Evolutionary conservation across 2,888 invertebrate genomes (phyloP), one percentile per base, ranked within the genome.

Genomic region (Timema podura): DNA sequence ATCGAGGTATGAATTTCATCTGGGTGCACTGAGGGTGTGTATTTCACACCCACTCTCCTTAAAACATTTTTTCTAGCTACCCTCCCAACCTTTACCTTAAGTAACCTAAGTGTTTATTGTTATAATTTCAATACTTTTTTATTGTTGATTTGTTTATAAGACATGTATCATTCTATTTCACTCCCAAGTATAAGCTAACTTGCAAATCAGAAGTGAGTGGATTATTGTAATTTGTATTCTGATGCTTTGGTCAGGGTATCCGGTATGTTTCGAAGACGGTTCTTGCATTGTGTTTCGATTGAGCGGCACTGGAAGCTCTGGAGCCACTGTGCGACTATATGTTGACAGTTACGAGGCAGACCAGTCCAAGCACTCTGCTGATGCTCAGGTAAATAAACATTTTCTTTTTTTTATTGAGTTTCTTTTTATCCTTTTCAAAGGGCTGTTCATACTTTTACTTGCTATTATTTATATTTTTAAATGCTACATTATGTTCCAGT

Each of bases 251-350:
- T 44, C 82, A 96, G 92, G 99, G 99, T 68, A 85, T 99, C 44
- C 88, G 98, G 88, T 99, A 65, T 86, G 98, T 65, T 98, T 99
- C 81, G 90, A 90, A 75, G 97, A 98, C 80, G 97, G 96, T 2
- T 97, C 98, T 0, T 88, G 99, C 65, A 87, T 99, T 75, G 91
- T 99, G 72, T 89, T 93, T 82, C 89, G 99, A 61, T 86, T 99
- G 72, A 98, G 98, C 78, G 99, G 99, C 30, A 99, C 99, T 0
- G 99, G 99, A 74, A 98, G 98, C 79, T 92, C 93, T 54, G 99
- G 99, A 0, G 98, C 99, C 45, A 99, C 99, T 2, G 93, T 99
- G 77, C 88, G 99, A 65, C 80, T 99, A 68, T 99, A 99, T 82
- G 90, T 97, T 73, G 99, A 98, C 81, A 94, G 95, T 74, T 97